Percentiles rank a stretch among this genome's conserved stretches.
These are phyloP conservation scores for Acronicta aceris DNA, from an alignment of 2,888 invertebrate species.

Conservation along the genomic window DNA sequence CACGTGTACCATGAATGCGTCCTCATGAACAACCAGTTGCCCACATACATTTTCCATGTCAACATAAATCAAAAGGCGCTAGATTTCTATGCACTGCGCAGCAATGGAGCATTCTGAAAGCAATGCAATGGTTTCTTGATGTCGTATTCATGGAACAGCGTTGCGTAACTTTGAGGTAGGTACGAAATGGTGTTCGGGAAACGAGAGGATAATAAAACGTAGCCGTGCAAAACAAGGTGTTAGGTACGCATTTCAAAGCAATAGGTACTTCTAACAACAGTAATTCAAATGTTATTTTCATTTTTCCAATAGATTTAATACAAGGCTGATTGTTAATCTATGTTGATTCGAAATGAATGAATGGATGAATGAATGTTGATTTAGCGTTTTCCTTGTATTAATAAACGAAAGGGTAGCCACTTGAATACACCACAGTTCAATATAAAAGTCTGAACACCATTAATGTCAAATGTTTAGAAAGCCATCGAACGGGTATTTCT, in stretches of 20 bases:
- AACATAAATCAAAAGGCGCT: conserved; percentile 43
- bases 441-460: not conserved
- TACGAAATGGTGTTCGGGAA: conserved; percentile 2
- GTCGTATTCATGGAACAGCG: conserved; percentile 20
- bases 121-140: conserved; percentile 17
- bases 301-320: conserved; percentile 2
- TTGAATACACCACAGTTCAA: not conserved
- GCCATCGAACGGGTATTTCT: conserved; percentile 33
- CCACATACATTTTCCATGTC: conserved; percentile 44
- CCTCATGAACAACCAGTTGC: conserved; percentile 51
- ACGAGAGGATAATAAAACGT: conserved; percentile 9
- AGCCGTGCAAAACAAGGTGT: conserved; percentile 1
- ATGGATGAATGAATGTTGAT: conserved; percentile 1
- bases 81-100: conserved; percentile 20
- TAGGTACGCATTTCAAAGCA: not conserved
- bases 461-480: conserved; percentile 32
- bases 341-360: not conserved
- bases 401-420: not conserved
- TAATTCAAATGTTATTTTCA: not conserved
- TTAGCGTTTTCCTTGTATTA: not conserved
- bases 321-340: conserved; percentile 2
- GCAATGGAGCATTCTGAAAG: conserved; percentile 11
- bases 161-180: conserved; percentile 15
- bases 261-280: not conserved
- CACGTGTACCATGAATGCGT: conserved; percentile 60